phyloP scores from a whole-genome alignment of 2,113 vertebrate species.

The Bolborhynchus lineola region DNA sequence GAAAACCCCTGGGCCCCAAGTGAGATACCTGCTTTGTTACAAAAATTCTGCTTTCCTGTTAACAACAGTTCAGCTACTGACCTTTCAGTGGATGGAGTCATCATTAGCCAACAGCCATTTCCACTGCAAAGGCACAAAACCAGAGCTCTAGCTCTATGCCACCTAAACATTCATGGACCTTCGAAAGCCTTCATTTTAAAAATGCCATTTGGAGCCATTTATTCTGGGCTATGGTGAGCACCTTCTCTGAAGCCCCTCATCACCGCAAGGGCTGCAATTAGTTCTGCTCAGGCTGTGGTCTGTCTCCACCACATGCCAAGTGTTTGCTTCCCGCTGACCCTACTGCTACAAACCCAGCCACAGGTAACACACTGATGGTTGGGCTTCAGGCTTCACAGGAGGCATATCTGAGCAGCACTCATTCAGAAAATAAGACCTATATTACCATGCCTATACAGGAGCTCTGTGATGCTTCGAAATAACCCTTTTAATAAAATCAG shows the following conservation, averaged over 20 bases:
- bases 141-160: accelerated
- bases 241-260: not conserved
- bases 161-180: not conserved
- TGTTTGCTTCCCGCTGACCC: not conserved
- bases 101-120: not conserved
- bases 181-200: not conserved
- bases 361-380: not conserved
- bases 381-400: not conserved
- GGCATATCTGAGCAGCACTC: not conserved
- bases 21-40: not conserved
- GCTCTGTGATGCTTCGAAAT: not conserved
- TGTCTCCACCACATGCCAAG: accelerated
- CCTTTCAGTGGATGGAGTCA: no score
- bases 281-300: not conserved
- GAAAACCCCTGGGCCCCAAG: not conserved
- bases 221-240: not conserved
- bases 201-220: not conserved
- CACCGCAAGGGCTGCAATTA: not conserved
- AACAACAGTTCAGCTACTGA: not conserved
- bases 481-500: not conserved
- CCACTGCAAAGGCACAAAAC: not conserved
- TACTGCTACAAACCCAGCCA: not conserved
- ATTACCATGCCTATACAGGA: not conserved
- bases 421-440: not conserved
- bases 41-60: not conserved